Percentiles rank a stretch among this genome's conserved stretches.
Evolutionary conservation across 2,888 invertebrate species (phyloP).

Genomic region (Plemyria rubiginata): DNA sequence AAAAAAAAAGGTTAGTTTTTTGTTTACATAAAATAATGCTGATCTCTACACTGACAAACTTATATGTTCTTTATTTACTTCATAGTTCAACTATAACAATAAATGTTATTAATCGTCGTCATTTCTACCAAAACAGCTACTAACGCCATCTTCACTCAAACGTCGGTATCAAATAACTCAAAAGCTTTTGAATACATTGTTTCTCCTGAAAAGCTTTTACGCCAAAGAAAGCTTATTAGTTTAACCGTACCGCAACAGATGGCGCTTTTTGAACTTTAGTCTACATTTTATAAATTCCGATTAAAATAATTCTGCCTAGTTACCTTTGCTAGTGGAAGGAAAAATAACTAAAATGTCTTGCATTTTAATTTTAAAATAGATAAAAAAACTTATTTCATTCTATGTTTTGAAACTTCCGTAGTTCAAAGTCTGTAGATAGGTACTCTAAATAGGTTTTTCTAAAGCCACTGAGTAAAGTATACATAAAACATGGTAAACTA

Average conservation of each 20-base stretch:
- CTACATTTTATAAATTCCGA: background rate
- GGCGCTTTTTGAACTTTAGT: conserved; percentile 9
- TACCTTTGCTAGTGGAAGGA: no score
- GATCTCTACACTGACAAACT: no score
- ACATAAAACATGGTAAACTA: background rate
- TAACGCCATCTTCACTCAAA: conserved; percentile 19
- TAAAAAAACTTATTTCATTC: no score
- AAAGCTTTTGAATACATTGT: conserved; percentile 12
- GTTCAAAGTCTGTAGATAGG: no score
- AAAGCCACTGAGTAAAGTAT: background rate
- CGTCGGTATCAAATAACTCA: background rate
- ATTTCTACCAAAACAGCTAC: background rate
- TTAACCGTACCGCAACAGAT: conserved; percentile 8
- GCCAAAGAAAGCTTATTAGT: conserved; percentile 19
- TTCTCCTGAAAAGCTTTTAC: conserved; percentile 8
- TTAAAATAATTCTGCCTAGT: background rate
- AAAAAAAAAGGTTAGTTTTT: no score
- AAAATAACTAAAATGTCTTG: no score
- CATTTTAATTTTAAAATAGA: no score
- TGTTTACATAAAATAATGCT: no score
- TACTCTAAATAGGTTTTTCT: background rate
- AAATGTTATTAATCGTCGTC: no score
- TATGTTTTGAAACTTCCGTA: no score
- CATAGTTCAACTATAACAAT: no score
- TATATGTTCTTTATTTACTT: no score